Percentiles rank a stretch among this genome's conserved stretches.
These are phyloP conservation scores for Pristionchus japonicus DNA, from an alignment of 2,888 invertebrate genomes.

Conservation along the genomic window DNA sequence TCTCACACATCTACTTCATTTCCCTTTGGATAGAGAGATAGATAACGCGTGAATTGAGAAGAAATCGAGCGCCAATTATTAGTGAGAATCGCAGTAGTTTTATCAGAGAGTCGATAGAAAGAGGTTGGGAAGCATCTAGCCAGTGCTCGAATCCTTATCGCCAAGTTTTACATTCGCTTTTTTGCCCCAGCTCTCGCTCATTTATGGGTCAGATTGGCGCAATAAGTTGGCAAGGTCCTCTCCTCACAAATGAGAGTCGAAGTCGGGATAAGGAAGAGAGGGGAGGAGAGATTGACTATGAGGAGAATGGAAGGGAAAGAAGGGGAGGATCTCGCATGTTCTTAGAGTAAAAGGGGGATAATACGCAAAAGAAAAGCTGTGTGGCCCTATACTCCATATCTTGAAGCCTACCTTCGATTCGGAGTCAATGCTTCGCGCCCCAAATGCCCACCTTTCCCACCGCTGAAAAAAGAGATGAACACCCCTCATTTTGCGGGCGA, in stretches of 20 bases:
- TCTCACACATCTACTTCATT: too few species aligned
- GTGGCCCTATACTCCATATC: background rate
- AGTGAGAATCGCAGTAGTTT: background rate
- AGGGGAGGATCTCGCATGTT: background rate
- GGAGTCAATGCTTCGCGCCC: background rate
- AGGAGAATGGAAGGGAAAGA: background rate
- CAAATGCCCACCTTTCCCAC: background rate
- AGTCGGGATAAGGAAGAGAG: slow-evolving; percentile 15
- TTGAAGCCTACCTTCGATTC: background rate
- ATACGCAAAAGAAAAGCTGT: background rate
- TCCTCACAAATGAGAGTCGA: background rate
- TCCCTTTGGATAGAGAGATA: too few species aligned
- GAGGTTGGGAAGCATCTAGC: background rate
- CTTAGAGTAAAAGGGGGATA: background rate
- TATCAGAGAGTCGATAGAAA: too few species aligned
- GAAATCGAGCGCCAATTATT: background rate
- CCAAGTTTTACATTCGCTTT: background rate
- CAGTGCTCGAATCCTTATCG: background rate
- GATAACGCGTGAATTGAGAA: background rate
- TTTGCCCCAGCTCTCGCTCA: background rate
- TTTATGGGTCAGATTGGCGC: slow-evolving; percentile 25
- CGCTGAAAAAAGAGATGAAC: slow-evolving; percentile 1
- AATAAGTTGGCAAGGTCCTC: background rate
- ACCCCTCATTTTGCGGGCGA: background rate
- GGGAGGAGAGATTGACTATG: background rate